A percentile compares a stretch with the other conserved stretches of the same genome.
phyloP scores from a whole-genome alignment of 1,140 invertebrate species.

The Drosophila takahashii region DNA sequence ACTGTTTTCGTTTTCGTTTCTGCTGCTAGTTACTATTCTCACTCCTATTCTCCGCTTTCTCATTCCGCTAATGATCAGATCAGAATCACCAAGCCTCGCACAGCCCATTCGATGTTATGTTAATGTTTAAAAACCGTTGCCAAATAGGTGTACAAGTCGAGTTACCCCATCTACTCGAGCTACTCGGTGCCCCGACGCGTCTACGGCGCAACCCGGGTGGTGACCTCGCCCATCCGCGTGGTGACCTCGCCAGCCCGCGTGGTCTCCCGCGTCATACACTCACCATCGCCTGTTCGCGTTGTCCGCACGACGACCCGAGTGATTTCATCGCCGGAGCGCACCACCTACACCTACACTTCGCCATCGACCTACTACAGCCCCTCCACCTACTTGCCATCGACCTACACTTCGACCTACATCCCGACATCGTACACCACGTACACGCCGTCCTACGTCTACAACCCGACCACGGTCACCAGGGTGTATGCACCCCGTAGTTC shows the following conservation, averaged over 20 bases:
- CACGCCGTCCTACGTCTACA: slow-evolving; percentile 78
- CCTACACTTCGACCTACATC: slow-evolving; percentile 86
- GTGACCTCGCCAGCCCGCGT: slow-evolving; percentile 82
- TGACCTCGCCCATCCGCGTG: slow-evolving; percentile 81
- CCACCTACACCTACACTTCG: slow-evolving; percentile 61
- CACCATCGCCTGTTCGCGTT: slow-evolving; percentile 85
- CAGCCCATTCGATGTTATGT: slow-evolving; percentile 23
- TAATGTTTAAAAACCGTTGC: slow-evolving; percentile 45
- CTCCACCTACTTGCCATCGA: slow-evolving; percentile 81
- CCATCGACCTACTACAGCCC: slow-evolving; percentile 73
- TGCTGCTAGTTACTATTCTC: slow-evolving; percentile 9
- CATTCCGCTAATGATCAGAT: slow-evolving; percentile 12
- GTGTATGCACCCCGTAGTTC: slow-evolving; percentile 72
- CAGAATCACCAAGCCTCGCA: neutral
- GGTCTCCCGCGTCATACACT: slow-evolving; percentile 79
- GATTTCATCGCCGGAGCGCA: slow-evolving; percentile 83
- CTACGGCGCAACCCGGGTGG: slow-evolving; percentile 67
- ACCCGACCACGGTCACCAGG: slow-evolving; percentile 74
- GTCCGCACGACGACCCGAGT: slow-evolving; percentile 88
- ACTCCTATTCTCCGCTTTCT: slow-evolving; percentile 12
- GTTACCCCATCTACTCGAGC: slow-evolving; percentile 82
- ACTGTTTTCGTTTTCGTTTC: slow-evolving; percentile 16
- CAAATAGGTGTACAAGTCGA: slow-evolving; percentile 82
- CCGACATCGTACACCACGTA: slow-evolving; percentile 75
- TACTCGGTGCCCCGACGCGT: slow-evolving; percentile 86